Evolutionary conservation across 2,888 invertebrate species (phyloP), one percentile per base, ranked within the genome.

Genomic region (Chouioia cunea): DNA sequence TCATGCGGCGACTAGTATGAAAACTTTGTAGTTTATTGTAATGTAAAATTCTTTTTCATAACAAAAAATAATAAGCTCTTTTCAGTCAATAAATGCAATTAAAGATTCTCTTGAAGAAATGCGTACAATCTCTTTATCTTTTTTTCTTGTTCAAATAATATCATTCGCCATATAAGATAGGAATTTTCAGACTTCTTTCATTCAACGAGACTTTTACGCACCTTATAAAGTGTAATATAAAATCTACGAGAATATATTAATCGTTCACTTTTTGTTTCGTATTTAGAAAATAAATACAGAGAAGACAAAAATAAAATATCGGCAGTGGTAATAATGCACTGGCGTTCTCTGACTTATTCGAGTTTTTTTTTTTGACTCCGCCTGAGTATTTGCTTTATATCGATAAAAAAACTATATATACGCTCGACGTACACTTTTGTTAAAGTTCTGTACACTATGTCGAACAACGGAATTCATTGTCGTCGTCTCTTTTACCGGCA

Each of bases 281-380:
- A 77, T 79, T 72, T 78, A 76, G 78, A 75, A 74, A 36, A 77
- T 77, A 81, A 79, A 79, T 77, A 81, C 81, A 80, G 12, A 36
- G 36, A 36, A 36, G 36, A 8, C 36, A 36, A 36, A 36, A 10
- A 36, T 10, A 54, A 71, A 59, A 58, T 44, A 59, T 50, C 63
- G 54, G 46, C 62, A 64, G 48, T 64, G 48, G 22, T 65, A 22
- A 8, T 12, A 16, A 14, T 10, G 20, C 60, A 60, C 60, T 60
- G 63, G 53, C 46, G 18, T 53, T 58, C 52, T 10, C 36, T 53
- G 47, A 16, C 48, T 56, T 20, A 16, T n/a, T 60, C 23, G 18
- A n/a, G n/a, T 4, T 12, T n/a, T n/a, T n/a, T n/a, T n/a, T n/a
- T n/a, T 27, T 16, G 59, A 48, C 47, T 23, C 36, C 6, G 36